phyloP scores from a whole-genome alignment of 2,797 vertebrate species.

The Sebastes minor region DNA sequence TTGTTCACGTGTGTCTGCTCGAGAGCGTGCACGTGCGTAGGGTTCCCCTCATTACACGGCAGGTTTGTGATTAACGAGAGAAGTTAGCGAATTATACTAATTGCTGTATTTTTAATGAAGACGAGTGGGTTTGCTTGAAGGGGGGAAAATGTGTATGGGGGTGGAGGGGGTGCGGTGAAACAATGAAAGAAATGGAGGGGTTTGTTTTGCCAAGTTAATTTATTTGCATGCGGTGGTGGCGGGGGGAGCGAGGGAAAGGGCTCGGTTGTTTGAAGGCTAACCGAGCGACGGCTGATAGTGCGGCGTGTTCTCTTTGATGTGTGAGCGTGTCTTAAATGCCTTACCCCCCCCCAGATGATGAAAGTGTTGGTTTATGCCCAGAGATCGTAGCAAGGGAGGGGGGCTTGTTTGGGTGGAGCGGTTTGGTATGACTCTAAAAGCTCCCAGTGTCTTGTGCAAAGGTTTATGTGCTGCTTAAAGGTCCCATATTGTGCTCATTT shows the following conservation, averaged over 20 bases:
- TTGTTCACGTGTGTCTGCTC: slow-evolving; percentile 31
- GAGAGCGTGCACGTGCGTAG: slow-evolving; percentile 43
- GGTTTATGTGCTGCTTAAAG: background rate
- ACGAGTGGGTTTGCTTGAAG: slow-evolving; percentile 68
- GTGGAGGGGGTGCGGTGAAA: background rate
- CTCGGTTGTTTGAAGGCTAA: slow-evolving; percentile 46
- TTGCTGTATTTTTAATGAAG: slow-evolving; percentile 79
- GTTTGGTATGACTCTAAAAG: background rate
- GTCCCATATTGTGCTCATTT: rapidly evolving
- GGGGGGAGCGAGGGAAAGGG: background rate
- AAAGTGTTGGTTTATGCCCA: slow-evolving; percentile 25
- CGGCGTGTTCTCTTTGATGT: slow-evolving; percentile 43
- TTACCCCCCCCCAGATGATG: background rate
- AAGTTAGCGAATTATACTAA: slow-evolving; percentile 80
- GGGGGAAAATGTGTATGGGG: background rate
- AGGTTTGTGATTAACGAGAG: slow-evolving; percentile 79
- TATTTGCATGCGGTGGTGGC: slow-evolving; percentile 41
- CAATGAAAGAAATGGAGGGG: slow-evolving; percentile 30
- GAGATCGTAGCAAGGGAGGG: background rate
- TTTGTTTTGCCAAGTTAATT: slow-evolving; percentile 66
- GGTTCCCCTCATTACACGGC: slow-evolving; percentile 72
- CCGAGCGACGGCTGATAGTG: slow-evolving; percentile 30
- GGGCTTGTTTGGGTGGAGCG: background rate
- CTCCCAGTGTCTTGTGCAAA: background rate
- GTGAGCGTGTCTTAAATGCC: slow-evolving; percentile 20